Conservation (phyloP, 2,797 vertebrate species). For the Sylvilagus floridanus region DNA sequence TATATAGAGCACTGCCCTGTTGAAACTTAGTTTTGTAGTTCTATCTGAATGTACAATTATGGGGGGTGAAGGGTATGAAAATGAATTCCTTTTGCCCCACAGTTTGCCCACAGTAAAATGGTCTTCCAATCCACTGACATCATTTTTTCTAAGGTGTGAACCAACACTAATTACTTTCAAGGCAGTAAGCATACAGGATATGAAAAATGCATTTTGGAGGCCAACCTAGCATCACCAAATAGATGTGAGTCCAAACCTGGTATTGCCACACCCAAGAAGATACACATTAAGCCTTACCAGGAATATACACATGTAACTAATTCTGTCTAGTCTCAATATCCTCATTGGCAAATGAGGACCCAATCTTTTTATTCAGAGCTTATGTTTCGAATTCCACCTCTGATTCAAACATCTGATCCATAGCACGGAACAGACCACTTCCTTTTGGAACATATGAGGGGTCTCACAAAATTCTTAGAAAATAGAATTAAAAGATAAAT, state of each 20-base stretch:
- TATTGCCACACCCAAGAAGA: not conserved
- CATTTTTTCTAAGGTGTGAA: slow-evolving; percentile 27
- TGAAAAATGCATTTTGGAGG: not conserved
- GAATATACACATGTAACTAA: not conserved
- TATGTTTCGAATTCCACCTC: not conserved
- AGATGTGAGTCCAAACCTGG: not conserved
- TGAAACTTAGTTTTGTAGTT: slow-evolving; percentile 28
- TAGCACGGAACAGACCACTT: not conserved
- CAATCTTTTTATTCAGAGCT: not conserved
- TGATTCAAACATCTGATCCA: not conserved
- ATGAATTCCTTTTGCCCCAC: not conserved
- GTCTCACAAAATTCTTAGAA: no score
- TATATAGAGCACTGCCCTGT: not conserved
- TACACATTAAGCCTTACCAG: not conserved
- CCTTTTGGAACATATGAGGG: not conserved
- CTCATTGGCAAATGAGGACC: not conserved
- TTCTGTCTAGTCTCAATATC: not conserved
- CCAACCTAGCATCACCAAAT: not conserved
- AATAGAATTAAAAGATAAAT: no score
- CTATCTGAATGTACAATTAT: not conserved
- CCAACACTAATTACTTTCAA: slow-evolving; percentile 44
- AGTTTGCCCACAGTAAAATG: not conserved
- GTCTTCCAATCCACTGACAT: not conserved
- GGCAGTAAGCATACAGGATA: not conserved
- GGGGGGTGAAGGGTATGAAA: not conserved